phyloP scores from a whole-genome alignment of 2,888 invertebrate genomes.

The Clusia tigrina region DNA sequence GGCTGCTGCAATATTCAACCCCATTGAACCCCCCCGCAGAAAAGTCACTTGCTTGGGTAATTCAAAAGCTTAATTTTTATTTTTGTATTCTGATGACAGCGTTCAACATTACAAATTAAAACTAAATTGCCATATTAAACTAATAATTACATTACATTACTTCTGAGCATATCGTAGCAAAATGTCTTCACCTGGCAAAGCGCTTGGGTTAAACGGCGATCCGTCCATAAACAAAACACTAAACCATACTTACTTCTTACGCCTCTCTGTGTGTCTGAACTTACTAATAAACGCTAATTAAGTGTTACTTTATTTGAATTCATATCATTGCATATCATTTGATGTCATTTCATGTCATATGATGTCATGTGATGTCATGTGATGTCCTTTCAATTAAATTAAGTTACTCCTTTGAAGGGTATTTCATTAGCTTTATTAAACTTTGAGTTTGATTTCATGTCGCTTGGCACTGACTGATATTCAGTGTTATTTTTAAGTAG shows the following conservation, averaged over 20 bases:
- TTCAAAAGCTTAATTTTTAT: conserved; percentile 8
- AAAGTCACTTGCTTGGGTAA: no score
- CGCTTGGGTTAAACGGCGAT: no score
- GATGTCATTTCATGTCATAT: not conserved
- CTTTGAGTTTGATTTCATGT: conserved; percentile 25
- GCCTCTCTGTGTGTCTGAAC: not conserved
- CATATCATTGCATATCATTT: not conserved
- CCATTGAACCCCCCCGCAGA: no score
- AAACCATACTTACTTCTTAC: not conserved
- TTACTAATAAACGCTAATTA: conserved; percentile 17
- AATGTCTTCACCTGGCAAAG: no score
- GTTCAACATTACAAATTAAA: not conserved
- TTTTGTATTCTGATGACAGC: conserved; percentile 5
- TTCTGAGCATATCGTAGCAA: conserved; percentile 28
- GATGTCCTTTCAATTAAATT: conserved; percentile 7
- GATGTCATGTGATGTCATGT: not conserved
- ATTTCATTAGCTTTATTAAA: conserved; percentile 17
- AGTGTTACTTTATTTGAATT: not conserved
- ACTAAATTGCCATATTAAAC: not conserved
- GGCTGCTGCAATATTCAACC: no score
- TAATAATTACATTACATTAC: not conserved
- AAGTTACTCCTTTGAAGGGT: no score
- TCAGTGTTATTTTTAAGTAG: not conserved
- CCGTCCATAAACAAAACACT: no score
- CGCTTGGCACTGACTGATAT: conserved; percentile 11